Conservation (phyloP, 1,140 invertebrate genomes). For the Ostrea denselamellosa region DNA sequence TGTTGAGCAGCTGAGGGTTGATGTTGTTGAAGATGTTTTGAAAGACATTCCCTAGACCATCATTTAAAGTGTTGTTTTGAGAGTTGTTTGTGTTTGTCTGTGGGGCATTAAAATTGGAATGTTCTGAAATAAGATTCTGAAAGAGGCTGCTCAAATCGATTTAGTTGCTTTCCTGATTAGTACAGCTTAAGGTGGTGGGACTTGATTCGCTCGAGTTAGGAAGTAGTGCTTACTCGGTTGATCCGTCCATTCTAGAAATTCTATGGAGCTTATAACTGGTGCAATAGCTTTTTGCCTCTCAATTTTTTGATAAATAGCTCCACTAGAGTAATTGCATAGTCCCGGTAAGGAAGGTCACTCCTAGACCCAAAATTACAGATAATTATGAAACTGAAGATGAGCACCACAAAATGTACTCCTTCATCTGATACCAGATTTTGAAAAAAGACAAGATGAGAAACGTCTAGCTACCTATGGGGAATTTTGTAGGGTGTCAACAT, state of each 20-base stretch:
- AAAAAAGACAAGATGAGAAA: background rate
- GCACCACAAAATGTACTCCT: background rate
- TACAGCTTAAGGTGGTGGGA: background rate
- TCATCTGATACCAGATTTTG: background rate
- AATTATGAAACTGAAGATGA: background rate
- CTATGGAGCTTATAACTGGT: background rate
- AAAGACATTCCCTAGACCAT: background rate
- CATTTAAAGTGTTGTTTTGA: background rate
- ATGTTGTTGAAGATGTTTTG: background rate
- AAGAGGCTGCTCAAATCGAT: background rate
- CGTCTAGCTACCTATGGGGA: background rate
- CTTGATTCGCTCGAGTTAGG: background rate
- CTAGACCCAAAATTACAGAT: background rate
- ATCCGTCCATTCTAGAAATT: constrained; percentile 5
- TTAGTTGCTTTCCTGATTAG: background rate
- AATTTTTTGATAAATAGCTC: background rate
- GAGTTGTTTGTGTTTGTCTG: background rate
- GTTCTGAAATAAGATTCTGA: background rate
- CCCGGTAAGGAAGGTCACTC: background rate
- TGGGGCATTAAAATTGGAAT: background rate
- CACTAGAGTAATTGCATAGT: background rate
- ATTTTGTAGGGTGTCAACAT: background rate
- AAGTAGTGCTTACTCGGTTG: background rate
- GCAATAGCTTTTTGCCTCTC: background rate
- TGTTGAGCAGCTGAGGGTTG: background rate